phyloP scores from a whole-genome alignment of 2,113 vertebrate genomes.

The Morone chrysops region DNA sequence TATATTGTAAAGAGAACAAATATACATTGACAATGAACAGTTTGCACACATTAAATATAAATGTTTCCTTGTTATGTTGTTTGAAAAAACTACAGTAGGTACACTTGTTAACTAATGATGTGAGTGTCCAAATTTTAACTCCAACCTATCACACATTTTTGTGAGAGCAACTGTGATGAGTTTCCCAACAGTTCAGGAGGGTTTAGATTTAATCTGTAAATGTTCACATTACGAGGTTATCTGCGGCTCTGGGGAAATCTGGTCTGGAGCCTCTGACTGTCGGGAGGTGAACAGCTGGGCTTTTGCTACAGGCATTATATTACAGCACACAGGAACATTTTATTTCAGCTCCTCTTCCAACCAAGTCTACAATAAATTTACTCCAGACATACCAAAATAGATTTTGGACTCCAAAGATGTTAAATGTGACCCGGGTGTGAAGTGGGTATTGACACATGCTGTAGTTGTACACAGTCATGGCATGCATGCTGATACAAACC shows the following conservation, averaged over 20 bases:
- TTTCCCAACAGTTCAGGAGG: background rate
- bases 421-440: background rate
- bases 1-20: background rate
- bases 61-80: background rate
- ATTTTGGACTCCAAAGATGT: background rate
- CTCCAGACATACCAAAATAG: background rate
- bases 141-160: background rate
- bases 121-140: background rate
- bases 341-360: background rate
- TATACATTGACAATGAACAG: background rate
- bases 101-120: background rate
- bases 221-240: slow-evolving; percentile 22
- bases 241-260: slow-evolving; percentile 18
- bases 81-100: background rate
- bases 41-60: background rate
- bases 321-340: background rate
- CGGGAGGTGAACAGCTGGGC: background rate
- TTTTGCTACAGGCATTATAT: background rate
- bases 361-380: background rate
- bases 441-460: too few relatives aligned
- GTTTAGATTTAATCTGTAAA: slow-evolving; percentile 9
- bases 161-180: background rate
- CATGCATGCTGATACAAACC: too few relatives aligned
- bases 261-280: background rate
- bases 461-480: too few relatives aligned